These are phyloP conservation scores for Odontocerum albicorne DNA, from an alignment of 2,888 invertebrate species.

Conservation along the genomic window DNA sequence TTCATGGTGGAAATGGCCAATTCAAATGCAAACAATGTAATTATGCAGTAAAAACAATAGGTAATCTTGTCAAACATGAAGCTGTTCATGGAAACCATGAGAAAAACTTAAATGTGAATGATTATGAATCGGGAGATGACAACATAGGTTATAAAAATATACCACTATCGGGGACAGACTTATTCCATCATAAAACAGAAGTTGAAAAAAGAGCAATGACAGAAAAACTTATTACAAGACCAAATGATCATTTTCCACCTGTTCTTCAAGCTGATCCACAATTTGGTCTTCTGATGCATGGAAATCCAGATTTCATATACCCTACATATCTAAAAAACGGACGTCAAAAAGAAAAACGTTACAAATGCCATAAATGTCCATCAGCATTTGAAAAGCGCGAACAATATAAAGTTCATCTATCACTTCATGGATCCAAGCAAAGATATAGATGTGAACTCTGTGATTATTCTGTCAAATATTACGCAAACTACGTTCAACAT, in stretches of 20 bases:
- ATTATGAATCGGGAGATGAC: conserved; percentile 54
- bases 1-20: conserved; percentile 65
- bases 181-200: conserved; percentile 66
- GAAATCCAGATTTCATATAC: conserved; percentile 76
- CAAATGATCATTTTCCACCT: conserved; percentile 57
- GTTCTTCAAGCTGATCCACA: conserved; percentile 64
- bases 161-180: conserved; percentile 66
- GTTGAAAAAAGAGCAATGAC: conserved; percentile 55
- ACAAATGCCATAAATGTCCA: conserved; percentile 84
- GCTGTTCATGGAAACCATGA: conserved; percentile 53
- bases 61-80: conserved; percentile 68
- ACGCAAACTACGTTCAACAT: conserved; percentile 82
- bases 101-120: conserved; percentile 3
- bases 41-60: conserved; percentile 68
- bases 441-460: conserved; percentile 81
- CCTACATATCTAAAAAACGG: conserved; percentile 76
- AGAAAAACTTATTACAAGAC: conserved; percentile 55
- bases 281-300: conserved; percentile 69
- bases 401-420: conserved; percentile 81
- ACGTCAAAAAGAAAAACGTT: conserved; percentile 72
- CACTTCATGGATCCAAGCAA: conserved; percentile 81
- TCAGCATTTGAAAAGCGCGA: conserved; percentile 85
- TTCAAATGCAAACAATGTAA: conserved; percentile 72
- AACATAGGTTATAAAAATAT: conserved; percentile 56
- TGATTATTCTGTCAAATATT: conserved; percentile 87